Evolutionary conservation across 1,140 invertebrate genomes (phyloP).

Genomic region (Bombus difficillimus): DNA sequence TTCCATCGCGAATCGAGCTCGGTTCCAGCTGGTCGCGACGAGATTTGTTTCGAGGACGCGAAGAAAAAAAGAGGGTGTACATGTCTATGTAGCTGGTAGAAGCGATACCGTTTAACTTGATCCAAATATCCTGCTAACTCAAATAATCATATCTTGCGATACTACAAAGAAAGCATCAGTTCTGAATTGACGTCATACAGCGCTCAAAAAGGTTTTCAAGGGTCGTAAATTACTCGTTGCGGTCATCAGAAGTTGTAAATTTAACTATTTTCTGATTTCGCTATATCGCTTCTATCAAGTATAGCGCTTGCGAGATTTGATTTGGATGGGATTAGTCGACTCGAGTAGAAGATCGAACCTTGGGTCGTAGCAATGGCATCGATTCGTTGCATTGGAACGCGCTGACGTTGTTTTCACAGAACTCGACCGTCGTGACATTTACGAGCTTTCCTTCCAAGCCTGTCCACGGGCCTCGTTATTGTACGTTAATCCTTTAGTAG

Average conservation of each 20-base stretch:
- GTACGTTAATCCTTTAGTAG: neutral
- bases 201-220: too few relatives aligned
- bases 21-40: slow-evolving; percentile 8
- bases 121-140: too few relatives aligned
- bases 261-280: too few relatives aligned
- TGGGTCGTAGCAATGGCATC: neutral
- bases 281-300: too few relatives aligned
- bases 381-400: neutral
- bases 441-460: slow-evolving; percentile 2
- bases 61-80: neutral
- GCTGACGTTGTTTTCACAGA: slow-evolving; percentile 13
- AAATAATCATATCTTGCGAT: too few relatives aligned
- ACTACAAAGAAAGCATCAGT: too few relatives aligned
- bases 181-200: too few relatives aligned
- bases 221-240: too few relatives aligned
- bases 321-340: neutral
- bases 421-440: slow-evolving; percentile 20
- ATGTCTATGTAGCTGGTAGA: neutral
- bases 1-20: neutral
- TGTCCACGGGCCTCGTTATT: slow-evolving; percentile 12
- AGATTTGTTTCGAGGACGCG: neutral
- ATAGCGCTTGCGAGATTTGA: too few relatives aligned
- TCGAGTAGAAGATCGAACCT: neutral
- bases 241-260: too few relatives aligned
- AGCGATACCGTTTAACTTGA: too few relatives aligned